A percentile compares a stretch with the other conserved stretches of the same genome.
Conservation (phyloP, 1,140 invertebrate genomes). For the Drosophila parvula region DNA sequence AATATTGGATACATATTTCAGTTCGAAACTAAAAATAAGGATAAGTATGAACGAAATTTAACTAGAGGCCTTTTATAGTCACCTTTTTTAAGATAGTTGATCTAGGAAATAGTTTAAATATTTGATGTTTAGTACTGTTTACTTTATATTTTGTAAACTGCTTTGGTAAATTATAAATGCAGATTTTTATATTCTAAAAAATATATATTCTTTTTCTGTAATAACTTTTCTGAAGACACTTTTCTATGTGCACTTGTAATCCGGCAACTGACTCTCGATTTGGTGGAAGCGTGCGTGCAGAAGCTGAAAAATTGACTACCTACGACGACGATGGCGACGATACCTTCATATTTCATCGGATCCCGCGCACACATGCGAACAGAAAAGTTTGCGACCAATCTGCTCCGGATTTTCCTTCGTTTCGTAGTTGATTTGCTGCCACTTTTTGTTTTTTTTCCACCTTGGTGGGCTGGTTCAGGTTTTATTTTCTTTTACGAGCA, state of each 20-base stretch:
- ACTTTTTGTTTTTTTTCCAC: constrained; percentile 8
- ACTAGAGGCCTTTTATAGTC: no score
- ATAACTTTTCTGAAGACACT: no score
- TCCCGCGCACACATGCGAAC: constrained; percentile 37
- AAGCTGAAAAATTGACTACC: constrained; percentile 20
- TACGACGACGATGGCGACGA: constrained; percentile 50
- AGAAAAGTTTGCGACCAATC: constrained; percentile 54
- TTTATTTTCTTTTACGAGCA: constrained; percentile 57
- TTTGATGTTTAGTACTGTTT: background rate
- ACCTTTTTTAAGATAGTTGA: no score
- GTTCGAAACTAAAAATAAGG: no score
- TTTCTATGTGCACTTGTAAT: background rate
- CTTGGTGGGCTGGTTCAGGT: background rate
- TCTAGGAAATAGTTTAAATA: background rate
- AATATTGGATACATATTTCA: no score
- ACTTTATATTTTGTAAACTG: background rate
- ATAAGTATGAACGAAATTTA: no score
- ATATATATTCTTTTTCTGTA: background rate
- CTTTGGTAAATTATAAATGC: no score
- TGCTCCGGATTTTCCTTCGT: constrained; percentile 28
- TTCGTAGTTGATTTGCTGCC: constrained; percentile 69
- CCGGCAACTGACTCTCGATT: constrained; percentile 1
- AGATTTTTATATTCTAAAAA: background rate
- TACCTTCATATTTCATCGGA: constrained; percentile 65
- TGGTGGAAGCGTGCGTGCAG: constrained; percentile 2